Conservation (phyloP, 2,888 invertebrate species). For the Folsomia manolachei region DNA sequence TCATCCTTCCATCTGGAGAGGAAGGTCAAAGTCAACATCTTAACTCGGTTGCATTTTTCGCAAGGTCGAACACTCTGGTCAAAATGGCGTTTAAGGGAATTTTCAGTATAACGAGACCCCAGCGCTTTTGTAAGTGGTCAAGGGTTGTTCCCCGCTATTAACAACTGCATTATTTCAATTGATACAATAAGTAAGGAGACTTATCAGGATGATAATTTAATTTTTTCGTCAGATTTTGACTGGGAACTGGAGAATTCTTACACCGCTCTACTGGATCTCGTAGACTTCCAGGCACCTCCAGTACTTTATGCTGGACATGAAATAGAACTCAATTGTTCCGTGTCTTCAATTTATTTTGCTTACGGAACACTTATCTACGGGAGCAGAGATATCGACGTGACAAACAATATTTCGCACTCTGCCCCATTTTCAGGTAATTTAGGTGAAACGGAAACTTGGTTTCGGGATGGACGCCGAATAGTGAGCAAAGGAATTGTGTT, state of each 20-base stretch:
- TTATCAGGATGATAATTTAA: not conserved
- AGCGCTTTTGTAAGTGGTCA: slow-evolving; percentile 8
- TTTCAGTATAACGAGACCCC: not conserved
- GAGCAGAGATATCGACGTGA: not conserved
- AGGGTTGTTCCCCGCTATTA: too few relatives aligned
- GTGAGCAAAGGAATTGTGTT: slow-evolving; percentile 13
- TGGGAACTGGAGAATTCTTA: too few relatives aligned
- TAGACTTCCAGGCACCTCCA: not conserved
- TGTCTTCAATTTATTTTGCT: slow-evolving; percentile 11
- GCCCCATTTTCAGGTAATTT: not conserved
- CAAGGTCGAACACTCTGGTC: not conserved
- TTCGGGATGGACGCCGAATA: slow-evolving; percentile 23
- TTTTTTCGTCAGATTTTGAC: slow-evolving; percentile 7
- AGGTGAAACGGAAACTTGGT: not conserved
- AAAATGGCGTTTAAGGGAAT: not conserved
- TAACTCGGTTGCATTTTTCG: not conserved
- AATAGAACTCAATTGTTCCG: not conserved
- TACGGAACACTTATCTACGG: slow-evolving; percentile 1
- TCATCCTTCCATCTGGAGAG: not conserved
- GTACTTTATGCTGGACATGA: not conserved
- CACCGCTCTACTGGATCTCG: not conserved
- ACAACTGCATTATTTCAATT: slow-evolving; percentile 7
- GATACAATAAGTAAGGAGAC: too few relatives aligned
- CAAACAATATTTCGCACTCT: not conserved
- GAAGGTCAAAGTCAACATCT: not conserved